phyloP scores from a whole-genome alignment of 2,797 vertebrate species.

The Zenarchopterus dispar region DNA sequence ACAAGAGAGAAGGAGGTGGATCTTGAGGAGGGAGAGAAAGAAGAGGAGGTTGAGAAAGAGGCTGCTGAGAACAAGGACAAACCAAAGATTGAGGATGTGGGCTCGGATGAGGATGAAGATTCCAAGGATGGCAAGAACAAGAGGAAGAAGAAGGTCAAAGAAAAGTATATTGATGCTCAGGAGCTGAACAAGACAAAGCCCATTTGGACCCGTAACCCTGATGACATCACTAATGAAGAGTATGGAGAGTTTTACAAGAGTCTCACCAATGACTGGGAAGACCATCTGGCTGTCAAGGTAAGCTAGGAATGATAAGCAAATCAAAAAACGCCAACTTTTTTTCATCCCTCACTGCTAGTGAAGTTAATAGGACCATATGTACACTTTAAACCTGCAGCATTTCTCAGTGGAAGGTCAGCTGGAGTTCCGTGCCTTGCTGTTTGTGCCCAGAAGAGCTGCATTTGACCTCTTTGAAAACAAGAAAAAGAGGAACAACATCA shows the following conservation, averaged over 20 bases:
- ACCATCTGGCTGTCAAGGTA: slow-evolving; percentile 93
- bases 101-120: slow-evolving; percentile 89
- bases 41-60: slow-evolving; percentile 83
- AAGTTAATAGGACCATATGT: not conserved
- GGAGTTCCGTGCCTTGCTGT: slow-evolving; percentile 92
- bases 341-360: not conserved
- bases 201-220: slow-evolving; percentile 96
- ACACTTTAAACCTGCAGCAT: slow-evolving; percentile 63
- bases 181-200: slow-evolving; percentile 96
- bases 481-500: slow-evolving; percentile 95
- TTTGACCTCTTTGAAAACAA: slow-evolving; percentile 94
- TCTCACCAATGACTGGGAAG: slow-evolving; percentile 97
- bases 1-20: slow-evolving; percentile 85
- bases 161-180: slow-evolving; percentile 83
- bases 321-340: not conserved
- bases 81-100: slow-evolving; percentile 81
- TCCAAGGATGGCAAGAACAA: slow-evolving; percentile 90
- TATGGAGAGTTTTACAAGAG: slow-evolving; percentile 96
- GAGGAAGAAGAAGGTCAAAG: slow-evolving; percentile 95
- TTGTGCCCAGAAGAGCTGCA: slow-evolving; percentile 89
- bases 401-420: slow-evolving; percentile 87
- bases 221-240: slow-evolving; percentile 93
- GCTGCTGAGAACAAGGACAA: slow-evolving; percentile 78
- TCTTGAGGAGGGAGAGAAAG: slow-evolving; percentile 80
- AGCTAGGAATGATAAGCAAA: not conserved